These are phyloP conservation scores for Alviniconcha strummeri DNA, from an alignment of 2,888 invertebrate species.

Conservation along the genomic window DNA sequence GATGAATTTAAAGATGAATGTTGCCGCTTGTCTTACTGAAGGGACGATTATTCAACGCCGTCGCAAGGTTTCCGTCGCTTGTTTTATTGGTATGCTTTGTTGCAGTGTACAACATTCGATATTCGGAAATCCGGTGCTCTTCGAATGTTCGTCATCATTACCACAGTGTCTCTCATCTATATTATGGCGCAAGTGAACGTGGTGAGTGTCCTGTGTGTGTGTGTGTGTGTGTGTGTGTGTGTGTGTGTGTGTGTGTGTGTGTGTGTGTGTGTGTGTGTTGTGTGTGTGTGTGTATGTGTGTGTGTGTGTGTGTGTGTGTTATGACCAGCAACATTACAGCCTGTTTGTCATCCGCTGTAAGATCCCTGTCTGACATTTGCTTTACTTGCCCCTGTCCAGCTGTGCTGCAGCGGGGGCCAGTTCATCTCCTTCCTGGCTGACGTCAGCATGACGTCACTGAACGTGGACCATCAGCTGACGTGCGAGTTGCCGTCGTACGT, in stretches of 20 bases:
- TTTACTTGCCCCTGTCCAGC: slow-evolving; percentile 47
- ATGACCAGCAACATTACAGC: too few species aligned
- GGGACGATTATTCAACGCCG: too few species aligned
- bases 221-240: slow-evolving; percentile 9
- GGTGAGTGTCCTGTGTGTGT: slow-evolving; percentile 79
- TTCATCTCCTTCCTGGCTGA: slow-evolving; percentile 56
- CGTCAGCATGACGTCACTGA: slow-evolving; percentile 47
- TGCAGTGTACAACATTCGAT: slow-evolving; percentile 88
- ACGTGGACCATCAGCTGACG: slow-evolving; percentile 78
- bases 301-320: neutral
- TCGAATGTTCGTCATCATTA: slow-evolving; percentile 89
- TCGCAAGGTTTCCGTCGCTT: too few species aligned
- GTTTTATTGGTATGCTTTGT: slow-evolving; percentile 19
- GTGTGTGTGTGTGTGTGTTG: neutral
- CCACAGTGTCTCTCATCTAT: slow-evolving; percentile 89
- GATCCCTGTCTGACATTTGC: too few species aligned
- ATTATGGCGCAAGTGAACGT: slow-evolving; percentile 94
- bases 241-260: neutral
- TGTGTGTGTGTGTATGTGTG: neutral
- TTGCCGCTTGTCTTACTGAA: too few species aligned
- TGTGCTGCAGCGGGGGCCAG: slow-evolving; percentile 68
- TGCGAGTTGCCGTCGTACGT: slow-evolving; percentile 86
- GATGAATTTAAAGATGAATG: too few species aligned
- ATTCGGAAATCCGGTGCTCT: slow-evolving; percentile 88
- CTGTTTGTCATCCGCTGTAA: too few species aligned